Evolutionary conservation across 1,140 invertebrate genomes (phyloP).

Genomic region (Episyrphus balteatus): DNA sequence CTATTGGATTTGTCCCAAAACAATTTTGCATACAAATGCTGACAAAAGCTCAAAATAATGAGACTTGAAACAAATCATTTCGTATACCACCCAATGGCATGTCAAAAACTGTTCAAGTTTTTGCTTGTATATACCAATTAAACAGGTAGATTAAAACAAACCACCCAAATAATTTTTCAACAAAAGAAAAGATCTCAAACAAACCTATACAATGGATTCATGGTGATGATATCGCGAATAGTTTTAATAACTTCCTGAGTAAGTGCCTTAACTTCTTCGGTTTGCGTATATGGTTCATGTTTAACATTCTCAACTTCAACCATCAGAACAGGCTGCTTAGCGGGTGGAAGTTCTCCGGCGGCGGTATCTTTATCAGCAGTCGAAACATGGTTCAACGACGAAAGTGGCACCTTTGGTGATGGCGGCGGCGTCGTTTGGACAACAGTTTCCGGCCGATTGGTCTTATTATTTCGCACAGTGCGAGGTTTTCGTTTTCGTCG

Average conservation of each 20-base stretch:
- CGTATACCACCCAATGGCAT: too few relatives aligned
- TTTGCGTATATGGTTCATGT: slow-evolving; percentile 81
- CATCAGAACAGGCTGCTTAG: slow-evolving; percentile 61
- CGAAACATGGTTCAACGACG: slow-evolving; percentile 55
- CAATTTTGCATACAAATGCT: too few relatives aligned
- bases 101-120: too few relatives aligned
- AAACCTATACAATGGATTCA: slow-evolving; percentile 83
- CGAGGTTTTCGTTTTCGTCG: slow-evolving; percentile 35
- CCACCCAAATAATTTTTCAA: too few relatives aligned
- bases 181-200: background rate
- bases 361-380: slow-evolving; percentile 44
- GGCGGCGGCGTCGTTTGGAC: background rate
- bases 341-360: slow-evolving; percentile 30
- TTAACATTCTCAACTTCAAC: slow-evolving; percentile 90
- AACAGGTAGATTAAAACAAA: too few relatives aligned
- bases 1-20: too few relatives aligned
- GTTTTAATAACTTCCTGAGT: slow-evolving; percentile 97
- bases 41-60: too few relatives aligned
- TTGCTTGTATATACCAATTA: too few relatives aligned
- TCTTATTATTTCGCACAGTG: slow-evolving; percentile 4
- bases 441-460: background rate
- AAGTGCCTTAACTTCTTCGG: slow-evolving; percentile 92
- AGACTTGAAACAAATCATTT: too few relatives aligned
- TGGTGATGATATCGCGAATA: slow-evolving; percentile 88
- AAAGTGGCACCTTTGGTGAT: slow-evolving; percentile 42